These are phyloP conservation scores for Ditylenchus weischeri DNA, from an alignment of 2,888 invertebrate genomes.

Conservation along the genomic window DNA sequence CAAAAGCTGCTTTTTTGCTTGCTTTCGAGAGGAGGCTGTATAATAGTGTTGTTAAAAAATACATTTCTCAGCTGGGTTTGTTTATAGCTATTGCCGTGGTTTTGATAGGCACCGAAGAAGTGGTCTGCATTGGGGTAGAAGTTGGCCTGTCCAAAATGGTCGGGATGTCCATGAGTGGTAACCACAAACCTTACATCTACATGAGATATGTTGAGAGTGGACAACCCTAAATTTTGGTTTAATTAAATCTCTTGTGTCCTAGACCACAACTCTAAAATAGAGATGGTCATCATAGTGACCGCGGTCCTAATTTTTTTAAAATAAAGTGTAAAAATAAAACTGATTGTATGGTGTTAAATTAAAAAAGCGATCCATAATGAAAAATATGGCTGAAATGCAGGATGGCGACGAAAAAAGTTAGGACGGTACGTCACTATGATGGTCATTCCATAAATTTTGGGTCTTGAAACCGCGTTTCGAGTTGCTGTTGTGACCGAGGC, in stretches of 20 bases:
- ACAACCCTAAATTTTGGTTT: conserved; percentile 20
- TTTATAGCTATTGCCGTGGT: conserved; percentile 44
- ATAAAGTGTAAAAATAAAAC: too few relatives aligned
- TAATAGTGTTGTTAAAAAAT: not conserved
- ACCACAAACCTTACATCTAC: conserved; percentile 48
- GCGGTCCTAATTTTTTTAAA: too few relatives aligned
- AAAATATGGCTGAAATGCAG: too few relatives aligned
- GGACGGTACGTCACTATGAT: too few relatives aligned
- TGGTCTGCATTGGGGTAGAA: conserved; percentile 54
- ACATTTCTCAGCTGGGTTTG: conserved; percentile 41
- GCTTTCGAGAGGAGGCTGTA: too few relatives aligned
- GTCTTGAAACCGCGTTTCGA: not conserved
- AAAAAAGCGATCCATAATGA: too few relatives aligned
- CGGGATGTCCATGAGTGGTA: conserved; percentile 54
- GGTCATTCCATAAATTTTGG: too few relatives aligned
- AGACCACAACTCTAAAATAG: too few relatives aligned
- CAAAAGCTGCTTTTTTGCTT: too few relatives aligned
- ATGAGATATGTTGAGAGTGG: conserved; percentile 37
- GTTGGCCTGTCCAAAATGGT: conserved; percentile 48
- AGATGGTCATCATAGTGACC: too few relatives aligned
- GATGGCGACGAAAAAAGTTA: too few relatives aligned
- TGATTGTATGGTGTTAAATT: too few relatives aligned
- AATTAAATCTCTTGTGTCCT: not conserved
- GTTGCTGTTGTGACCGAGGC: not conserved
- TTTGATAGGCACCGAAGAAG: conserved; percentile 53